Conservation (phyloP, 2,797 vertebrate genomes). For the Bryconaethiops microstoma region DNA sequence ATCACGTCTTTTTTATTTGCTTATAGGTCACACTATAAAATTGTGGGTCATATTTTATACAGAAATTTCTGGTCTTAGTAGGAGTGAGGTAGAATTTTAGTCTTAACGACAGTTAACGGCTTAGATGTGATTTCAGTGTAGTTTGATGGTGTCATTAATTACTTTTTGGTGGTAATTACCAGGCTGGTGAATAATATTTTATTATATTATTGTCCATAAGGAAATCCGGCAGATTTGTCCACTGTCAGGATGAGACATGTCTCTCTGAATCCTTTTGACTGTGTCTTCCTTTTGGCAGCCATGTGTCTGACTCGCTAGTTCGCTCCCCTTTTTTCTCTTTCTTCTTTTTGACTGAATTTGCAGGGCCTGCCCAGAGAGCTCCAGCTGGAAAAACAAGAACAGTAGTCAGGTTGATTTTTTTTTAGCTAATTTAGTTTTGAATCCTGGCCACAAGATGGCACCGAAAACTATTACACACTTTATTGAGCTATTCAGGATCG, state of each 20-base stretch:
- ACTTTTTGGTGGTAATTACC: not conserved
- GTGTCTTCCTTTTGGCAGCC: slow-evolving; percentile 47
- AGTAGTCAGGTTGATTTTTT: not conserved
- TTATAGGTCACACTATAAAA: not conserved
- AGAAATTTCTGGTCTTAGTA: slow-evolving; percentile 8
- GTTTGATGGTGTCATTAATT: not conserved
- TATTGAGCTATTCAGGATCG: not conserved
- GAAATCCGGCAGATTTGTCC: not conserved
- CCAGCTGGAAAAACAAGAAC: slow-evolving; percentile 52
- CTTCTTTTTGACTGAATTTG: slow-evolving; percentile 47
- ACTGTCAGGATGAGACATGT: slow-evolving; percentile 68
- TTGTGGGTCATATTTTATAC: not conserved
- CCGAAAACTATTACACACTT: not conserved
- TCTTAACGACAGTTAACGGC: not conserved
- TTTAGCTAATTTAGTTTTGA: not conserved
- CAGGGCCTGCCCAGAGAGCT: slow-evolving; percentile 58
- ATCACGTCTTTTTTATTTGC: not conserved
- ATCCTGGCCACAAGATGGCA: slow-evolving; percentile 36
- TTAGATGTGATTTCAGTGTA: slow-evolving; percentile 11
- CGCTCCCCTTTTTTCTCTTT: slow-evolving; percentile 46
- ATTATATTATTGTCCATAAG: slow-evolving; percentile 11
- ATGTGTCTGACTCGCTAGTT: slow-evolving; percentile 9
- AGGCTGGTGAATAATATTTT: not conserved
- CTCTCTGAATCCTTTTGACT: slow-evolving; percentile 59
- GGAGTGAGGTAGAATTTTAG: slow-evolving; percentile 39